Evolutionary conservation across 2,888 invertebrate species (phyloP).

Genomic region (Callinectes sapidus): DNA sequence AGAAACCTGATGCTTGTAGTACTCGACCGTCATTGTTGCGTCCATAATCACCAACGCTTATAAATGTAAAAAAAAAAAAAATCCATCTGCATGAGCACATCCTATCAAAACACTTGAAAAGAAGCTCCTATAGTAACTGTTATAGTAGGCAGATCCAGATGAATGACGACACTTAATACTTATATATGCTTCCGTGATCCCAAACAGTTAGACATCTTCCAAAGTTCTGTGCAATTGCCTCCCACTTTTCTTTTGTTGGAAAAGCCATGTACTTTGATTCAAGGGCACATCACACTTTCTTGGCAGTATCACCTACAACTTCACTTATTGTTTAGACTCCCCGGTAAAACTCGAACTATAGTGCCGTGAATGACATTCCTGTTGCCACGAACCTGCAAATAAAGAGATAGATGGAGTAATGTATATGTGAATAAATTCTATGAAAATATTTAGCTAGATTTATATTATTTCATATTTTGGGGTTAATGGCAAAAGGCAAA

Average conservation of each 20-base stretch:
- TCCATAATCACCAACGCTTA: no score
- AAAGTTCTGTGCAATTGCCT: no score
- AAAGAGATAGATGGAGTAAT: no score
- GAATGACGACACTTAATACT: not conserved
- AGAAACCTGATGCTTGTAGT: conserved; percentile 45
- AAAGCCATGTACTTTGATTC: conserved; percentile 35
- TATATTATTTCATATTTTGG: not conserved
- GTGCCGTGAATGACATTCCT: conserved; percentile 38
- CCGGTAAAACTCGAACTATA: conserved; percentile 27
- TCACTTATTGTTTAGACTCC: conserved; percentile 25
- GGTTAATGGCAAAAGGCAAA: conserved; percentile 18
- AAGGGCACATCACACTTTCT: conserved; percentile 49
- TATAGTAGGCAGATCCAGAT: conserved; percentile 11
- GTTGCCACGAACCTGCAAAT: conserved; percentile 40
- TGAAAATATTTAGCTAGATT: not conserved
- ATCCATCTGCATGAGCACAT: no score
- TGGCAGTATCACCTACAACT: conserved; percentile 49
- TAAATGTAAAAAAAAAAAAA: no score
- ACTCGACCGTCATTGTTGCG: no score
- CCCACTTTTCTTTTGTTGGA: no score
- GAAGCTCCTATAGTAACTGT: not conserved
- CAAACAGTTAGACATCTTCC: no score
- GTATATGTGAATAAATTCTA: no score
- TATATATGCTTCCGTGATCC: conserved; percentile 13
- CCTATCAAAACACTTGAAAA: no score